phyloP scores from a whole-genome alignment of 2,113 vertebrate species.

The Rynchops niger region DNA sequence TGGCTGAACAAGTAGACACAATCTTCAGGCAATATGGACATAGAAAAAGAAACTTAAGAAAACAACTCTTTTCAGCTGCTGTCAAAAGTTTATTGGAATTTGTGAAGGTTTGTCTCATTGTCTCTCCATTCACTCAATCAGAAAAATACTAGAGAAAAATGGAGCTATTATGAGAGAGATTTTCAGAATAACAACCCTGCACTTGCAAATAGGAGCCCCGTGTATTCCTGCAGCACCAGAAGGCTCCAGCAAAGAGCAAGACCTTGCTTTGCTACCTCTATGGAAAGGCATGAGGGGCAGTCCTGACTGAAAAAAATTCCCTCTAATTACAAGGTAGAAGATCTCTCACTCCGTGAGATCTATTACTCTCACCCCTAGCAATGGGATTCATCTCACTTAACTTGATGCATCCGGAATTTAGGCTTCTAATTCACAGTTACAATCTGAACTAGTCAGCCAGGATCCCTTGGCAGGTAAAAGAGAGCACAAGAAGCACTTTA shows the following conservation, averaged over 20 bases:
- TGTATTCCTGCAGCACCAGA: not conserved
- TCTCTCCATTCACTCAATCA: not conserved
- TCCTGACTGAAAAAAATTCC: not conserved
- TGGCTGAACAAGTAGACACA: not conserved
- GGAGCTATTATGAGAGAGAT: not conserved
- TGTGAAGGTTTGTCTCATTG: not conserved
- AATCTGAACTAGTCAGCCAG: not conserved
- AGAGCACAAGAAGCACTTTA: not conserved
- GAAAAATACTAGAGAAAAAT: not conserved
- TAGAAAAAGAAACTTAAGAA: not conserved
- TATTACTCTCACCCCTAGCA: not conserved
- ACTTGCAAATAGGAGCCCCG: not conserved
- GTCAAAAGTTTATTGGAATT: not conserved
- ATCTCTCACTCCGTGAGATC: not conserved
- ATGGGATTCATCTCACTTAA: not conserved
- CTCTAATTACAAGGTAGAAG: conserved; percentile 23
- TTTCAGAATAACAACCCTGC: not conserved
- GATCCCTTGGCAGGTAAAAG: not conserved
- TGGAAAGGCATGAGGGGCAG: not conserved
- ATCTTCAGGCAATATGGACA: not conserved
- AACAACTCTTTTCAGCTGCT: not conserved
- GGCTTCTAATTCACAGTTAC: not conserved
- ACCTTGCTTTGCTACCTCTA: not conserved
- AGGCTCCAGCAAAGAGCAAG: not conserved
- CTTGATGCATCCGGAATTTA: not conserved